Base-by-base conservation (phyloP, 2,797 vertebrate genomes). In the Melanotaenia pygmaea region DNA sequence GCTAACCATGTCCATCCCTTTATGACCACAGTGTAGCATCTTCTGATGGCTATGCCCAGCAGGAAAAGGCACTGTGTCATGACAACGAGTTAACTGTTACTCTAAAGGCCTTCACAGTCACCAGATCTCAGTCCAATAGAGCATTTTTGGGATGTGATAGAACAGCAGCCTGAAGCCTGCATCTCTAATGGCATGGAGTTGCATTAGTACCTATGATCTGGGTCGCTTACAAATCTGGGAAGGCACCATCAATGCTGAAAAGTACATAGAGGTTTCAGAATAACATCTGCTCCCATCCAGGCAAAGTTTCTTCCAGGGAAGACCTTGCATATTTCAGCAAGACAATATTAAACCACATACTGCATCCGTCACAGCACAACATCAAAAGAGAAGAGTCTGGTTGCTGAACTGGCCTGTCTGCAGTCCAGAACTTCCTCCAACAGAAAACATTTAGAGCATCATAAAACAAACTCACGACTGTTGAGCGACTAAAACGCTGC, bases 31-130 rank as follows among this genome's bases (percentile, higher is more conserved):
- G 18, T 47, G 7, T 8, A 20, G 11, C 37, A 40, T 82, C 80
- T 77, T 89, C 81, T 88, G 79, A 86, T 85, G 79, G 79, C 71
- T 86, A 80, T 75, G 80, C 87, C 74, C 76, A 86, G 74, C 70
- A 84, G 54, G 57, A 78, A 67, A 76, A 68, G 0, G 3, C 5
- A 0, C 62, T 28, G 57, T 60, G 66, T 76, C 65, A 54, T 54
- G 5, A 64, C 35, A 35, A 26, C 59, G 9, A 53, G 13, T 20
- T 59, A 9, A 40, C 2, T 57, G 61, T 12, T 18, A 30, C 34
- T 73, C 43, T 7, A 45, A 45, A 7, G 43, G 38, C 12, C 38
- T 40, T 12, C 38, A 40, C 38, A 43, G 40, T 43, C 40, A 43
- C 14, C 40, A 43, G 14, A 43, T 43, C 11, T 43, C 14, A 5